Evolutionary conservation across 2,113 vertebrate species (phyloP).

Genomic region (Strigops habroptila): DNA sequence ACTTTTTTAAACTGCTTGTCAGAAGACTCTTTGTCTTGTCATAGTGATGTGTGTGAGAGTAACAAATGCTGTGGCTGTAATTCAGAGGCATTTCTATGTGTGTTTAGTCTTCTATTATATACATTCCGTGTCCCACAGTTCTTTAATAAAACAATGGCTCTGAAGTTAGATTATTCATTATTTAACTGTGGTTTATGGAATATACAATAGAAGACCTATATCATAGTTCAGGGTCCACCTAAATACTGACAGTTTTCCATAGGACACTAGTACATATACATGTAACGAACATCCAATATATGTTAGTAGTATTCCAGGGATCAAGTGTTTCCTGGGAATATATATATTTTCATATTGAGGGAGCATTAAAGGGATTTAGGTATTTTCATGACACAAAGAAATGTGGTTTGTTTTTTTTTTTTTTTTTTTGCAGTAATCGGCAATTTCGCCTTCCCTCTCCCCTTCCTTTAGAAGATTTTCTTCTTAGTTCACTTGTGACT

Average conservation of each 20-base stretch:
- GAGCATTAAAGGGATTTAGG: neutral
- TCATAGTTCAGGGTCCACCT: accelerated
- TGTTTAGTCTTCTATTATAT: neutral
- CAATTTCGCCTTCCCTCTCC: neutral
- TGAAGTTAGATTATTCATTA: neutral
- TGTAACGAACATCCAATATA: neutral
- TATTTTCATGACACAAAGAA: neutral
- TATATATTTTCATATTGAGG: neutral
- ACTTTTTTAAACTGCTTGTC: neutral
- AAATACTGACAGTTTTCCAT: neutral
- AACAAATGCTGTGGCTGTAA: neutral
- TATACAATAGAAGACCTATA: neutral
- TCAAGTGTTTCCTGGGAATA: neutral
- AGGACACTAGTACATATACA: neutral
- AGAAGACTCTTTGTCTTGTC: neutral
- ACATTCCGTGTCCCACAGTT: neutral
- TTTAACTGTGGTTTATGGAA: neutral
- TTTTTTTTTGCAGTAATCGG: neutral
- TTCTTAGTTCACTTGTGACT: neutral
- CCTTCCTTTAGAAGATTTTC: neutral
- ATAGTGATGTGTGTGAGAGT: neutral
- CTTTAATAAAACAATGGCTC: neutral
- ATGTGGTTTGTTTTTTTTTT: too few relatives aligned
- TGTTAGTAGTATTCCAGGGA: neutral
- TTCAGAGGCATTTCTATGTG: neutral